Conservation (phyloP, 1,140 invertebrate genomes). For the Zaprionus ornatus region DNA sequence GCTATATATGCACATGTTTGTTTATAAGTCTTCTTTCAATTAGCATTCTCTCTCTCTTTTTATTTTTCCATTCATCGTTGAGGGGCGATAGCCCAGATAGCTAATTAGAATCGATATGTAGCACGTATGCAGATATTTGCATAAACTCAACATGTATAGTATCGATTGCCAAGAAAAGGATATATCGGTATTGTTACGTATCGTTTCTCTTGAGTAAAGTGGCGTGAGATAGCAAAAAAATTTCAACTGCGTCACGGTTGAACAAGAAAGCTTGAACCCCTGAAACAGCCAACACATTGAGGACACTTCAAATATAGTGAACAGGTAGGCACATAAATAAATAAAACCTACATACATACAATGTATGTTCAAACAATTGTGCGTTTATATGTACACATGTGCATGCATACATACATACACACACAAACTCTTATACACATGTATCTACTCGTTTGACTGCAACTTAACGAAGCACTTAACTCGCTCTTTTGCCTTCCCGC, state of each 20-base stretch:
- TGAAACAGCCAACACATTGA: constrained; percentile 5
- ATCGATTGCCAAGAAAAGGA: neutral
- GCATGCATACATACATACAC: neutral
- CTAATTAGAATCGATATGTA: constrained; percentile 15
- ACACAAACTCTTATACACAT: neutral
- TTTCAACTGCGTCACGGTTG: neutral
- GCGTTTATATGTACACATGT: neutral
- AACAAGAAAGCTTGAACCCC: neutral
- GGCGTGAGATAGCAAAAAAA: neutral
- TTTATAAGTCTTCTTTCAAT: neutral
- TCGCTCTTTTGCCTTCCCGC: neutral
- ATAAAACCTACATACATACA: neutral
- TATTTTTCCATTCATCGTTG: constrained; percentile 5
- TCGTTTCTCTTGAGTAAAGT: neutral
- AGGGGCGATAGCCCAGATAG: neutral
- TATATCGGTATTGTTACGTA: neutral
- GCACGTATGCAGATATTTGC: neutral
- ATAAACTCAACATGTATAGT: neutral
- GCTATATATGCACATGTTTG: neutral
- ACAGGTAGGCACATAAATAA: constrained; percentile 1
- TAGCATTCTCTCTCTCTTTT: neutral
- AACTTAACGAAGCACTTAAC: constrained; percentile 1
- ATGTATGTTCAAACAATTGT: neutral
- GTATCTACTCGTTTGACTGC: neutral
- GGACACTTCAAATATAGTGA: constrained; percentile 13